phyloP scores from a whole-genome alignment of 2,797 vertebrate genomes.

The Atherinosoma microstoma region DNA sequence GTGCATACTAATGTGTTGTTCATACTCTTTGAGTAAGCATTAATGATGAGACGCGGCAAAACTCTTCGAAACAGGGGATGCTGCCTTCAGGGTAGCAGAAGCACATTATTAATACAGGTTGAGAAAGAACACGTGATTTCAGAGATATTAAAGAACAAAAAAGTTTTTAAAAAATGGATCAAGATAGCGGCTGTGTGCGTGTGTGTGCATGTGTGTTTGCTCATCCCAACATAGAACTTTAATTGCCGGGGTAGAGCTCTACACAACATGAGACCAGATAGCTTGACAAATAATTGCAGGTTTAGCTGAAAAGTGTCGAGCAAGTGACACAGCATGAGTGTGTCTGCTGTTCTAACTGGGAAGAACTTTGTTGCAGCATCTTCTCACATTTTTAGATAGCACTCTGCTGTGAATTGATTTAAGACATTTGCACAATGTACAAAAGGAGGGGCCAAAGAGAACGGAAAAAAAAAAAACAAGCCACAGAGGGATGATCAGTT shows the following conservation, averaged over 20 bases:
- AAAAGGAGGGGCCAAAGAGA: slow-evolving; percentile 38
- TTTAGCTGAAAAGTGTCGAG: slow-evolving; percentile 64
- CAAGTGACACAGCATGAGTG: slow-evolving; percentile 50
- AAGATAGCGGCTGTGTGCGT: slow-evolving; percentile 15
- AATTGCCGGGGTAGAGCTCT: slow-evolving; percentile 70
- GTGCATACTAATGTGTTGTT: slow-evolving; percentile 73
- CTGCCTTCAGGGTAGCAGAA: slow-evolving; percentile 28
- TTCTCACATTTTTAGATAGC: slow-evolving; percentile 60
- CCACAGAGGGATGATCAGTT: slow-evolving; percentile 47
- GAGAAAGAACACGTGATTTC: slow-evolving; percentile 19
- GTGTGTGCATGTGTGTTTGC: slow-evolving; percentile 30
- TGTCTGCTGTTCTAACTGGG: slow-evolving; percentile 57
- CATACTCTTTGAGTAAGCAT: slow-evolving; percentile 64
- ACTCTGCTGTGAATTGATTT: slow-evolving; percentile 39
- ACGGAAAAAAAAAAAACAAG: slow-evolving; percentile 39
- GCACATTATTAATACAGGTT: slow-evolving; percentile 23
- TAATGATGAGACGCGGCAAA: slow-evolving; percentile 48
- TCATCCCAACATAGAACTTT: slow-evolving; percentile 79
- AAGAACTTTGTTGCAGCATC: slow-evolving; percentile 54
- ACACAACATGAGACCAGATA: slow-evolving; percentile 69
- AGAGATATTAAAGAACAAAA: slow-evolving; percentile 15
- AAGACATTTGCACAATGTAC: slow-evolving; percentile 52
- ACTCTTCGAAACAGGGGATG: slow-evolving; percentile 41
- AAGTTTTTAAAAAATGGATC: slow-evolving; percentile 33
- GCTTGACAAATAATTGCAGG: slow-evolving; percentile 82